Evolutionary conservation across 2,797 vertebrate species (phyloP), one percentile per base, ranked within the genome.

Genomic region (Enteromius viviparus): DNA sequence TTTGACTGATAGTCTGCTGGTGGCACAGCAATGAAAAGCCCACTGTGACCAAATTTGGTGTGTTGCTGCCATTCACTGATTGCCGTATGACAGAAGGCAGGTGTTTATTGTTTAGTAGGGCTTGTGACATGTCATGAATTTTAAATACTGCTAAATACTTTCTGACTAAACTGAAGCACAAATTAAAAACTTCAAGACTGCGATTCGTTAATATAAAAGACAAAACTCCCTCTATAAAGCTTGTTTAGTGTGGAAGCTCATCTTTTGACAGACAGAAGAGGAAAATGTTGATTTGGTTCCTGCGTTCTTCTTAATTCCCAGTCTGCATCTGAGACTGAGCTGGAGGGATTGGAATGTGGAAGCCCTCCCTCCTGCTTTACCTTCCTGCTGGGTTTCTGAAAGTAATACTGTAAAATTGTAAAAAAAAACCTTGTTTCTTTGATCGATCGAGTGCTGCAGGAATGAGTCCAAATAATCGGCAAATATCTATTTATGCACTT

Each of bases 261-360:
- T 69, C 47, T 64, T 76, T 32, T 81, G 70, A 51, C 1, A 60
- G n/a, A 40, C 23, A 11, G 2, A 77, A 29, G 70, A 55, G 14
- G 70, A 37, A 47, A 37, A 85, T 29, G 51, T 47, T 62, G 53
- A 77, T 71, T 76, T 77, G 66, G 37, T 53, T 55, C 45, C 72
- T 71, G 79, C 26, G 47, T 81, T 76, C 9, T 32, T 70, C 62
- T 75, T 47, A 69, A 80, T 60, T 84, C 49, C 77, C 70, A 66
- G 60, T 76, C 45, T 76, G 64, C 17, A 69, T n/a, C 26, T 7
- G 8, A 62, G 47, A 75, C 69, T 55, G 64, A 45, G 12, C 19
- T 69, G n/a, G 14, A 80, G 42, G n/a, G 42, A 55, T 17, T 9
- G 17, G 42, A 76, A 78, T 74, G 34, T 51, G 29, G 53, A 55